A percentile compares a stretch with the other conserved stretches of the same genome.
phyloP scores from a whole-genome alignment of 1,140 invertebrate species.

The Tetramorium alpestre region DNA sequence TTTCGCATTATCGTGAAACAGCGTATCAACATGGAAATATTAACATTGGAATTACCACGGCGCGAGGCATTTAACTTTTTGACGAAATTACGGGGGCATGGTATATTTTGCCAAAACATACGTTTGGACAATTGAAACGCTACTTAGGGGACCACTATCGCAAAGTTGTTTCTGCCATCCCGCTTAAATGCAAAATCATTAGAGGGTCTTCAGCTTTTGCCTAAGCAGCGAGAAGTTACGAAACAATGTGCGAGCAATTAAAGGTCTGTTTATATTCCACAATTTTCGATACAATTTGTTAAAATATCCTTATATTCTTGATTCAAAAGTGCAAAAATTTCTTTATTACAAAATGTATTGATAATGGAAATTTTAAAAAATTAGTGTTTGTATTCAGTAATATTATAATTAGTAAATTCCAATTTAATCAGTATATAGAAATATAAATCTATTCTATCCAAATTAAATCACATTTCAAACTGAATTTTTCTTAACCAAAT shows the following conservation, averaged over 20 bases:
- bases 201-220: slow-evolving; percentile 17
- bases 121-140: slow-evolving; percentile 47
- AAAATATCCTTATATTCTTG: neutral
- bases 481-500: neutral
- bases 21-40: neutral
- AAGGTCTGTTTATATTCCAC: neutral
- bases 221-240: neutral
- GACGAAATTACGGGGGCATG: slow-evolving; percentile 15
- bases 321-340: neutral
- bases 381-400: neutral
- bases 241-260: slow-evolving; percentile 15
- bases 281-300: neutral
- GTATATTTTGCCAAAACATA: slow-evolving; percentile 22
- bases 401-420: neutral
- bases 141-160: slow-evolving; percentile 45
- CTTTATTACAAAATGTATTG: neutral
- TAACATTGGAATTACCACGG: neutral
- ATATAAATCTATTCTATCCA: neutral
- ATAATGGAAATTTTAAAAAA: slow-evolving; percentile 2
- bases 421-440: neutral
- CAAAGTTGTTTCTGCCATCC: slow-evolving; percentile 17
- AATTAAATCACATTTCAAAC: neutral
- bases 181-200: slow-evolving; percentile 48
- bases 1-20: slow-evolving; percentile 4
- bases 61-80: slow-evolving; percentile 14